phyloP scores from a whole-genome alignment of 2,113 vertebrate species.

The Miniopterus natalensis region DNA sequence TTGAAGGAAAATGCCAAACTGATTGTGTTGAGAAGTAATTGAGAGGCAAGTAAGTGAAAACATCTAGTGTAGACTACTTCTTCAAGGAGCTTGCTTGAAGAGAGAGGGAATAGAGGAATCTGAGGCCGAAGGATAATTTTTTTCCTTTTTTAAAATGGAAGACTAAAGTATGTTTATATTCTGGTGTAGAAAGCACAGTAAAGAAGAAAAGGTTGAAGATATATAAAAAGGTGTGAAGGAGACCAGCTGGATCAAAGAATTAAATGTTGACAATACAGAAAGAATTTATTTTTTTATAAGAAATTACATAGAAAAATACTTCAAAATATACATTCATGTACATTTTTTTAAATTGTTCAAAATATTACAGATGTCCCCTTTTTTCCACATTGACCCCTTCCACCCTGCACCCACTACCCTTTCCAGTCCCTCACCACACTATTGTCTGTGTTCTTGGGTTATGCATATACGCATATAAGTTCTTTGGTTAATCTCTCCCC shows the following conservation, averaged over 20 bases:
- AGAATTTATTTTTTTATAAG: constrained; percentile 1
- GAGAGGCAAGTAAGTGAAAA: constrained; percentile 27
- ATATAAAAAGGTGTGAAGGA: constrained; percentile 34
- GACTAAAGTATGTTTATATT: neutral
- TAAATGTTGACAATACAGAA: constrained; percentile 2
- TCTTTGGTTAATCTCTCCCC: no score
- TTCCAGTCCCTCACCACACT: no score
- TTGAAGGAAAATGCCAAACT: constrained; percentile 16
- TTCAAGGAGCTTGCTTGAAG: neutral
- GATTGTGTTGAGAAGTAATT: constrained; percentile 20
- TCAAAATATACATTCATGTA: neutral
- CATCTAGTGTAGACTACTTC: neutral
- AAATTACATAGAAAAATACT: constrained; percentile 32
- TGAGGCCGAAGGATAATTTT: neutral
- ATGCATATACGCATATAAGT: no score
- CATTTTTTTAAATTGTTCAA: neutral
- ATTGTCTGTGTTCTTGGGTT: no score
- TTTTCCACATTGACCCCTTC: no score
- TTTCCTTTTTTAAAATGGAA: neutral
- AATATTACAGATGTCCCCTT: no score
- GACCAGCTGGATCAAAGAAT: neutral
- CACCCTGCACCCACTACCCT: no score
- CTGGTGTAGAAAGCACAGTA: neutral
- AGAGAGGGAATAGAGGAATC: neutral
- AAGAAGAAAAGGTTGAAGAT: constrained; percentile 24